A percentile compares a stretch with the other conserved stretches of the same genome.
Evolutionary conservation across 2,888 invertebrate genomes (phyloP).

Genomic region (Mimas tiliae): DNA sequence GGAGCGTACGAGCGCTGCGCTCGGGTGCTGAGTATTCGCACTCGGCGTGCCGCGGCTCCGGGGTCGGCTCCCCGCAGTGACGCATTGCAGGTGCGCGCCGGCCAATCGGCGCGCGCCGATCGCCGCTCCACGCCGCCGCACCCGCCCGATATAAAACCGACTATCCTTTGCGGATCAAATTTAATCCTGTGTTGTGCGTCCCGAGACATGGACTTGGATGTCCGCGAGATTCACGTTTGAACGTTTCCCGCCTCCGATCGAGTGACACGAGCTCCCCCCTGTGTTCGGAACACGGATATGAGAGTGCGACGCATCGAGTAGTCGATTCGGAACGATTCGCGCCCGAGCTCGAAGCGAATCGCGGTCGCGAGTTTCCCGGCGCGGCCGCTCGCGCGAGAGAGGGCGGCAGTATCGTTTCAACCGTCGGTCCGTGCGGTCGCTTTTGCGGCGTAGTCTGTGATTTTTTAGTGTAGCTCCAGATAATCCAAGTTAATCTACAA

Average conservation of each 20-base stretch:
- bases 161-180: constrained; percentile 86
- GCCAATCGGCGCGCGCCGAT: constrained; percentile 90
- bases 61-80: constrained; percentile 84
- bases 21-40: constrained; percentile 42
- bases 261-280: constrained; percentile 55
- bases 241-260: constrained; percentile 55
- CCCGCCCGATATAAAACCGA: constrained; percentile 88
- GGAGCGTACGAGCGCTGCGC: constrained; percentile 47
- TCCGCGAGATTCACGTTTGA: constrained; percentile 66
- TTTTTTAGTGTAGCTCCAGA: constrained; percentile 85
- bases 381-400: constrained; percentile 81
- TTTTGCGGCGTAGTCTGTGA: constrained; percentile 84
- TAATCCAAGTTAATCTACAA: constrained; percentile 85
- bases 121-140: constrained; percentile 90
- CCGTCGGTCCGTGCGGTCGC: constrained; percentile 83
- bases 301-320: constrained; percentile 75
- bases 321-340: constrained; percentile 78
- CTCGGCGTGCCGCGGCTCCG: constrained; percentile 42
- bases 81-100: constrained; percentile 94
- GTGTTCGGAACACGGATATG: constrained; percentile 72
- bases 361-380: constrained; percentile 77
- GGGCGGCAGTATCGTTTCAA: constrained; percentile 86
- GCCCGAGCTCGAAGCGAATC: constrained; percentile 74
- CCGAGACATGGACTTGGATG: constrained; percentile 82
- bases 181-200: constrained; percentile 83